Conservation (phyloP, 2,797 vertebrate species). For the Emydoidea blandingii region DNA sequence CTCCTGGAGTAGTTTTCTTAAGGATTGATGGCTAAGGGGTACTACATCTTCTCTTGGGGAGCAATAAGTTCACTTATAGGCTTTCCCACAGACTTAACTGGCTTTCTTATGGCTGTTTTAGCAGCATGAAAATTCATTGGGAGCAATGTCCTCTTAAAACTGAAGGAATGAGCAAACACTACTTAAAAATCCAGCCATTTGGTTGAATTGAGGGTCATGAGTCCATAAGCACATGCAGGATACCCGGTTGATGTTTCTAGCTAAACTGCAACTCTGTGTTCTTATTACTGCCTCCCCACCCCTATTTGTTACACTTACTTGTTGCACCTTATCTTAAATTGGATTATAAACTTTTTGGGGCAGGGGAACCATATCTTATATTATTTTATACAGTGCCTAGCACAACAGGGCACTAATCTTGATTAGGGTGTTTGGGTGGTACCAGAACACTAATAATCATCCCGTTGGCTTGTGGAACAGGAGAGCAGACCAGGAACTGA, state of each 20-base stretch:
- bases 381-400: neutral
- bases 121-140: neutral
- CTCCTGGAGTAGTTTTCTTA: fast-evolving
- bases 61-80: neutral
- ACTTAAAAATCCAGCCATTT: neutral
- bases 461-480: neutral
- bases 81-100: neutral
- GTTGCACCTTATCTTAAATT: neutral
- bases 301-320: neutral
- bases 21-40: too few relatives aligned
- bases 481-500: neutral
- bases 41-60: too few relatives aligned
- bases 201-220: neutral
- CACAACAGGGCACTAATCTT: neutral
- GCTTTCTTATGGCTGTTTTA: slow-evolving; percentile 20
- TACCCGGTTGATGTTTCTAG: neutral
- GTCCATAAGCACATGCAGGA: neutral
- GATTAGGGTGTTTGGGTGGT: neutral
- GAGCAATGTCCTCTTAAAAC: neutral
- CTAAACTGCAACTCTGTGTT: neutral
- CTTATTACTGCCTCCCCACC: neutral
- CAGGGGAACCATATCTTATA: neutral
- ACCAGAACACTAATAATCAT: neutral
- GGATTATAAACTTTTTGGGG: neutral
- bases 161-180: neutral